Conservation (phyloP, 2,797 vertebrate genomes). For the Spheniscus humboldti region DNA sequence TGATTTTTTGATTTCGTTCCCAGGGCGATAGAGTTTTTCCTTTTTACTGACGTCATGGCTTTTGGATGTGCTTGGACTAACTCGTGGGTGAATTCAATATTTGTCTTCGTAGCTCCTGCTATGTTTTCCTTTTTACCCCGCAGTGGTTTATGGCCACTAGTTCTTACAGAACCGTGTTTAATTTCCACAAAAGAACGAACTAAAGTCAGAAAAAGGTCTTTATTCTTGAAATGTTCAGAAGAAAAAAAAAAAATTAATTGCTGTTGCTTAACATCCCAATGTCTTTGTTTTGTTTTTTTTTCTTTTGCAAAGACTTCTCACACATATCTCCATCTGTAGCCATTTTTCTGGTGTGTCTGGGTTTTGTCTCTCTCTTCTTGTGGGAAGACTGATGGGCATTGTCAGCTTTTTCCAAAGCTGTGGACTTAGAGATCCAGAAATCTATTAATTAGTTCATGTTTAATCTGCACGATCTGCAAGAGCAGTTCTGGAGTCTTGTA, state of each 20-base stretch:
- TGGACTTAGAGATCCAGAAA: constrained; percentile 27
- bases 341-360: not conserved
- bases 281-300: not conserved
- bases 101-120: not conserved
- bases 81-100: constrained; percentile 14
- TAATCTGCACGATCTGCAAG: constrained; percentile 25
- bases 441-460: constrained; percentile 33
- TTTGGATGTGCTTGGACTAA: constrained; percentile 8
- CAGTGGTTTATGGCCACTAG: not conserved
- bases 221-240: not conserved
- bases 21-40: constrained; percentile 10
- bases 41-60: constrained; percentile 25
- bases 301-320: not conserved
- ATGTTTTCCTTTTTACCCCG: not conserved
- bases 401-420: constrained; percentile 12
- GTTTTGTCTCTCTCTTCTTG: not conserved
- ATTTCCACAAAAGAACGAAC: not conserved
- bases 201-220: not conserved
- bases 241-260: not conserved
- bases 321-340: not conserved
- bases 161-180: not conserved
- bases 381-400: not conserved
- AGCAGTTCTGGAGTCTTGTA: not conserved
- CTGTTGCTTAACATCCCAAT: not conserved
- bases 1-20: constrained; percentile 32